phyloP scores from a whole-genome alignment of 2,113 vertebrate genomes.

The Rallus limicola region DNA sequence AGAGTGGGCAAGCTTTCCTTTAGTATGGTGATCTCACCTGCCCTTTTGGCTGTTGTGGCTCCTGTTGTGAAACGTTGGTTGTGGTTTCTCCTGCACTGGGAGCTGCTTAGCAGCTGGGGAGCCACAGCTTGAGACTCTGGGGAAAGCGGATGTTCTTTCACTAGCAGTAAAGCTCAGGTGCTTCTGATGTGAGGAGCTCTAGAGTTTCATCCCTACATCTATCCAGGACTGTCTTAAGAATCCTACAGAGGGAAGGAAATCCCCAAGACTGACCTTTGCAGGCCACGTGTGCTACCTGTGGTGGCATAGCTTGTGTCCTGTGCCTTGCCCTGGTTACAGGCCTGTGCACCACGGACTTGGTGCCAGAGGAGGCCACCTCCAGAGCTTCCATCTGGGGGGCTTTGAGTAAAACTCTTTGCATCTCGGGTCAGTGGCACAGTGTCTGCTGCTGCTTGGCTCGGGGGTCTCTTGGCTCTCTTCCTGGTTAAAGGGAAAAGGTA shows the following conservation, averaged over 20 bases:
- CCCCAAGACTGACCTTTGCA: neutral
- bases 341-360: neutral
- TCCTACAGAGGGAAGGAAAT: neutral
- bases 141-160: neutral
- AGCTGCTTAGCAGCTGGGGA: neutral
- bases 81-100: neutral
- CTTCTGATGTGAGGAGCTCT: neutral
- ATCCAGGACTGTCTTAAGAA: constrained; percentile 8
- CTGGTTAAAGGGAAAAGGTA: neutral
- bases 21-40: neutral
- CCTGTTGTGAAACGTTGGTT: neutral
- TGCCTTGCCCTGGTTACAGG: neutral
- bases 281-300: neutral
- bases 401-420: neutral
- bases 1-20: neutral
- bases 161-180: neutral
- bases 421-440: neutral
- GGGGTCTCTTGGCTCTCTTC: neutral
- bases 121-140: neutral
- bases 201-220: neutral
- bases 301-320: rapidly evolving
- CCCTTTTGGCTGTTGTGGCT: neutral
- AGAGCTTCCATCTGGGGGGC: neutral
- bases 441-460: neutral
- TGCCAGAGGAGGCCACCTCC: neutral